Evolutionary conservation across 2,888 invertebrate species (phyloP).

Genomic region (Diarsia rubi): DNA sequence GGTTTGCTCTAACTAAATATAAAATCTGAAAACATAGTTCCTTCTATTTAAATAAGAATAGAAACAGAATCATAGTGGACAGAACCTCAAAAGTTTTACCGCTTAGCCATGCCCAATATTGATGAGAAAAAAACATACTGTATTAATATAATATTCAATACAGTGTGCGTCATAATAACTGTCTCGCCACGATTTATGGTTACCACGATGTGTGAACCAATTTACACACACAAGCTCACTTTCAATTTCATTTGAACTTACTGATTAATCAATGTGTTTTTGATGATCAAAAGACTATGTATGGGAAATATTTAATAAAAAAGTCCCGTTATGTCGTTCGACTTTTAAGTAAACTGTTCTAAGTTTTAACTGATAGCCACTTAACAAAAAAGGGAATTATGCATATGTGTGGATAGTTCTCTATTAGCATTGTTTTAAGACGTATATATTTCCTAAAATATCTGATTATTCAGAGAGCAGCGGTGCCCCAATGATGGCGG

Average conservation of each 20-base stretch:
- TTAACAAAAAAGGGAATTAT: no score
- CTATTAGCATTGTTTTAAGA: neutral
- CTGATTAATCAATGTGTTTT: conserved; percentile 16
- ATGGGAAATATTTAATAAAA: neutral
- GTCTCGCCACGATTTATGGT: conserved; percentile 57
- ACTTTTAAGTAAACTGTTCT: neutral
- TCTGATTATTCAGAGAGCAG: no score
- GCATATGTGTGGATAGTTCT: no score
- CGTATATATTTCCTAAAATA: no score
- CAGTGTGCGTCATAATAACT: conserved; percentile 54
- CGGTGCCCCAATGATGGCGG: no score
- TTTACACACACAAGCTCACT: conserved; percentile 28
- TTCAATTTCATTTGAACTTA: conserved; percentile 32
- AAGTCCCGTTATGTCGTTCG: neutral
- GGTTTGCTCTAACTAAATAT: neutral
- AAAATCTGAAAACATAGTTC: neutral
- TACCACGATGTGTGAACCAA: conserved; percentile 19
- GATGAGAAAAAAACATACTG: conserved; percentile 46
- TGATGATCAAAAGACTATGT: neutral
- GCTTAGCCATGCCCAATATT: neutral
- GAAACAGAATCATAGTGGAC: neutral
- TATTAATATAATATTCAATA: conserved; percentile 53
- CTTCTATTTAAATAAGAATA: neutral
- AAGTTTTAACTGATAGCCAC: neutral
- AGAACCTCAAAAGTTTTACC: conserved; percentile 12